These are phyloP conservation scores for Jaculus jaculus DNA, from an alignment of 2,113 vertebrate genomes.

Conservation along the genomic window DNA sequence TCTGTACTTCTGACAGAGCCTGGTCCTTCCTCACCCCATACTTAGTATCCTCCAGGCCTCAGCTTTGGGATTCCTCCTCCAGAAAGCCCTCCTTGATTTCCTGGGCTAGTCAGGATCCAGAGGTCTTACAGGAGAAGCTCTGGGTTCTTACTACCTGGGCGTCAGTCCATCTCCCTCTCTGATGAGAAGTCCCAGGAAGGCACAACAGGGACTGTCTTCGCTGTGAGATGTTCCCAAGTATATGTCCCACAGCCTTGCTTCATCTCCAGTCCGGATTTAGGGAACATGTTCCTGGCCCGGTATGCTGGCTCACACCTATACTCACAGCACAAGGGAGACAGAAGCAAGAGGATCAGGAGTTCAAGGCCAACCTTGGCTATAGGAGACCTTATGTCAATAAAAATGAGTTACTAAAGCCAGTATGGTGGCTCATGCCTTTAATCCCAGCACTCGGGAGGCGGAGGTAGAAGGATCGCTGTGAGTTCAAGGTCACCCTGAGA, in stretches of 20 bases:
- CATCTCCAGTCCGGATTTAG: too few relatives aligned
- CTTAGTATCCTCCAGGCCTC: too few relatives aligned
- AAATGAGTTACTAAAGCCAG: too few relatives aligned
- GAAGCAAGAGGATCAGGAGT: neutral
- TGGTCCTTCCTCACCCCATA: too few relatives aligned
- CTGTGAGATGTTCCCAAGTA: neutral
- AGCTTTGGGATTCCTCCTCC: neutral
- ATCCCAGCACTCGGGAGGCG: too few relatives aligned
- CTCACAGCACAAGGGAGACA: neutral
- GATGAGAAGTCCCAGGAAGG: neutral
- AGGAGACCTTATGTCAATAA: neutral
- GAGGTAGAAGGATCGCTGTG: too few relatives aligned
- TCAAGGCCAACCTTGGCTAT: neutral
- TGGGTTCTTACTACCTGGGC: neutral
- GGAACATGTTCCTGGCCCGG: rapidly evolving
- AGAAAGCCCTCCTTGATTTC: slow-evolving; percentile 22
- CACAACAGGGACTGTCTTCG: neutral
- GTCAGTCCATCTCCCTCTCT: neutral
- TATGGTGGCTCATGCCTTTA: too few relatives aligned
- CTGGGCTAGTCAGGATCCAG: neutral
- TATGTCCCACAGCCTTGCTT: neutral
- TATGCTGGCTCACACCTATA: neutral
- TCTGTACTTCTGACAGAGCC: too few relatives aligned
- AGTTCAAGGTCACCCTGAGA: too few relatives aligned
- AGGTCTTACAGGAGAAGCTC: neutral